These are phyloP conservation scores for Phylloscopus collybita DNA, from an alignment of 2,797 vertebrate species.

Conservation along the genomic window DNA sequence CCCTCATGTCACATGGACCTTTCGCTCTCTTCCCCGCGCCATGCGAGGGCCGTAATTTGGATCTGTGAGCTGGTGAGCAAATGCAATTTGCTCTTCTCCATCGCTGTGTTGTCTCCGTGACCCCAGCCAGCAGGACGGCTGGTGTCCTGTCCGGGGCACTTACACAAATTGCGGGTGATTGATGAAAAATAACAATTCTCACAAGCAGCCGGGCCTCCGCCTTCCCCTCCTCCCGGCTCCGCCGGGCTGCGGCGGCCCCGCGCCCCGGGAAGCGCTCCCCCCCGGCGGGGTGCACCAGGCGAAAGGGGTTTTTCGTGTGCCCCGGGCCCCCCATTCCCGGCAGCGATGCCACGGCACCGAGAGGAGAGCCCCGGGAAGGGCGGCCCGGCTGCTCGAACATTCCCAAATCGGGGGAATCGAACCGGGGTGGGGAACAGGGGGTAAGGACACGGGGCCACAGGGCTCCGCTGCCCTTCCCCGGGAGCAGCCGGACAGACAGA, in stretches of 20 bases:
- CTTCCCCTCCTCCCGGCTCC: conserved; percentile 54
- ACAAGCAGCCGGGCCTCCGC: conserved; percentile 71
- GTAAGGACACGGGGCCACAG: background rate
- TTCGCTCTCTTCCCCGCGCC: conserved; percentile 77
- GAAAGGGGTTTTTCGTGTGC: background rate
- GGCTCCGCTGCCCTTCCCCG: background rate
- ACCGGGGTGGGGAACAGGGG: background rate
- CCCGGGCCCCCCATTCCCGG: background rate
- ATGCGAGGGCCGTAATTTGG: conserved; percentile 71
- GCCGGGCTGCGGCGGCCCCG: background rate
- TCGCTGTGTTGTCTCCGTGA: conserved; percentile 78
- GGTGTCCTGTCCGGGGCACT: conserved; percentile 81
- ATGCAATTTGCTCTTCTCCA: conserved; percentile 79
- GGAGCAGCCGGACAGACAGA: background rate
- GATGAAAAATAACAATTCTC: conserved; percentile 88
- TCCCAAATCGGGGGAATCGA: background rate
- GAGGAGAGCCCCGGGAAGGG: background rate
- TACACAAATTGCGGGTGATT: conserved; percentile 84
- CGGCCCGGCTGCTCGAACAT: background rate
- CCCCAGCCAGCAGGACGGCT: conserved; percentile 81
- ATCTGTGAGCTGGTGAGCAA: conserved; percentile 67
- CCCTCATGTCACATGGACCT: conserved; percentile 90
- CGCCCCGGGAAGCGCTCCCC: background rate
- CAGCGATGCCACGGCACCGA: background rate
- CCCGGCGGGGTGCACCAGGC: background rate